Conservation (phyloP, 2,113 vertebrate genomes). For the Malaclemys terrapin region DNA sequence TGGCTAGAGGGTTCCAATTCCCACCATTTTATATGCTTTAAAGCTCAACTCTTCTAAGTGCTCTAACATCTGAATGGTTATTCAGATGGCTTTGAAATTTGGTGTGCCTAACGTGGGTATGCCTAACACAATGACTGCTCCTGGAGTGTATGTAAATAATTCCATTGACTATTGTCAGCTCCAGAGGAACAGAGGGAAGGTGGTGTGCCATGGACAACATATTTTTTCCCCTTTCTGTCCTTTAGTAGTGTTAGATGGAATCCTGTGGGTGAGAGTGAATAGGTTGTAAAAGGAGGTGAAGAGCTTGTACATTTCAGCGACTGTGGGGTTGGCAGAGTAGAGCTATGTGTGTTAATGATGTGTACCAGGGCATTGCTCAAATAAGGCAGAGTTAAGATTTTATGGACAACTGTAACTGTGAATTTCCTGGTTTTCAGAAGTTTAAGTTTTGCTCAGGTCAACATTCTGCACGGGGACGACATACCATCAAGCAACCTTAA, state of each 20-base stretch:
- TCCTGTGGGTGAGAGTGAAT: background rate
- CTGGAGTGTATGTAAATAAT: background rate
- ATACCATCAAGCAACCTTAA: no score
- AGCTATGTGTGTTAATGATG: background rate
- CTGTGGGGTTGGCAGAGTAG: background rate
- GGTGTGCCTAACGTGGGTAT: background rate
- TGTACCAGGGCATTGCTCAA: background rate
- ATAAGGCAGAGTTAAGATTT: background rate
- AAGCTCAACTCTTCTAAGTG: background rate
- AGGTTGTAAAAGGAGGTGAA: background rate
- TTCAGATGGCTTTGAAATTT: background rate
- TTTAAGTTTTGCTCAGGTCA: no score
- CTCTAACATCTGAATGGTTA: background rate
- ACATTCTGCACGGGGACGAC: no score
- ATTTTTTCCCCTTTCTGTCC: background rate
- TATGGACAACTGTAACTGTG: no score
- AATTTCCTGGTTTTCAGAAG: no score
- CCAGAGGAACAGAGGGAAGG: background rate
- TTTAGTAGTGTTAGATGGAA: background rate
- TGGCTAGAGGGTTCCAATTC: background rate
- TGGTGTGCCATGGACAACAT: background rate
- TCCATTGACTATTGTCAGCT: background rate
- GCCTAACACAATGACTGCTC: background rate
- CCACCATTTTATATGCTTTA: background rate
- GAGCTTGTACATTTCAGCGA: background rate